Conservation (phyloP, 2,888 invertebrate genomes). For the Tipula confusa region DNA sequence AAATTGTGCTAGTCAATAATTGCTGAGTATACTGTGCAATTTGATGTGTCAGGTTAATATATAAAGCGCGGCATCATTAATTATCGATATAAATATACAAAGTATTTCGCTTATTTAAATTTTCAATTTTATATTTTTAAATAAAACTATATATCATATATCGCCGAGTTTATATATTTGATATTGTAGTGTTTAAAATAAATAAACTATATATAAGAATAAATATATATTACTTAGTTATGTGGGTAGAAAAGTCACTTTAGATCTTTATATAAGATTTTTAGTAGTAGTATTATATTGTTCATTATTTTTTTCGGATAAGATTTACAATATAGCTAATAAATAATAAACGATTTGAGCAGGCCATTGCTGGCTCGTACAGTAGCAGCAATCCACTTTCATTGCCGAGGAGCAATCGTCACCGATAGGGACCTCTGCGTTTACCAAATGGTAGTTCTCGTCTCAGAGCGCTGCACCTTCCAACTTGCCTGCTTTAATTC, state of each 20-base stretch:
- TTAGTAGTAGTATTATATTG: neutral
- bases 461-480: no score
- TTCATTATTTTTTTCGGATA: neutral
- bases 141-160: neutral
- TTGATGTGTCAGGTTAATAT: neutral
- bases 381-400: no score
- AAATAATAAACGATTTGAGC: no score
- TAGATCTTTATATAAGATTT: neutral
- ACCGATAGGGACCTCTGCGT: no score
- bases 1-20: neutral
- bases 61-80: neutral
- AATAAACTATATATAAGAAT: neutral
- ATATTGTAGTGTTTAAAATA: neutral
- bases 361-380: no score
- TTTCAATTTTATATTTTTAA: neutral
- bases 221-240: neutral
- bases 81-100: neutral
- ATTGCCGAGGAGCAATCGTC: no score
- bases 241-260: neutral
- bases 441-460: no score
- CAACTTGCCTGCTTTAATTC: no score
- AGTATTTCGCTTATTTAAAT: neutral
- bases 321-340: neutral
- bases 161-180: neutral
- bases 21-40: neutral